Evolutionary conservation across 2,113 vertebrate genomes (phyloP).

Genomic region (Chaetops frenatus): DNA sequence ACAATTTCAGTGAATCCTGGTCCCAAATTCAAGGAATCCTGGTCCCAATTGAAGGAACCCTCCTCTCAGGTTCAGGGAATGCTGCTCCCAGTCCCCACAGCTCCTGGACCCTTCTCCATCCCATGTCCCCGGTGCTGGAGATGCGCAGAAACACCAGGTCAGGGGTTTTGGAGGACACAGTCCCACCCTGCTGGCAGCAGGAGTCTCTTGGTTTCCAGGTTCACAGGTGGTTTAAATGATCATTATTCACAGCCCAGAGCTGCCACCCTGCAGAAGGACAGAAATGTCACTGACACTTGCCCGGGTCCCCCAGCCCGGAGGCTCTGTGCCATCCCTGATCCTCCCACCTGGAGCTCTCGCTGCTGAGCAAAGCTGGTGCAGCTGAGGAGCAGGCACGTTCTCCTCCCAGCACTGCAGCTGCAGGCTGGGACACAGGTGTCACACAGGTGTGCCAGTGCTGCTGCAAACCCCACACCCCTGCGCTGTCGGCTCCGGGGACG

Average conservation of each 20-base stretch:
- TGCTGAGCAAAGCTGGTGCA: background rate
- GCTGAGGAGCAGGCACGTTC: fast-evolving
- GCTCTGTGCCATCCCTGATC: fast-evolving
- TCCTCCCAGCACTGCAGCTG: background rate
- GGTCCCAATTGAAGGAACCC: background rate
- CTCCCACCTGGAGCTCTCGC: fast-evolving
- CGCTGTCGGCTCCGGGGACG: fast-evolving
- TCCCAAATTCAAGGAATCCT: background rate
- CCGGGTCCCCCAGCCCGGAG: fast-evolving
- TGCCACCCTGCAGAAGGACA: background rate
- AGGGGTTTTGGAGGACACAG: background rate
- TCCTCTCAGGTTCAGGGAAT: background rate
- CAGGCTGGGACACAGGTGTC: fast-evolving
- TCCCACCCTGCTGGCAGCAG: background rate
- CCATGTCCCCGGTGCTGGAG: fast-evolving
- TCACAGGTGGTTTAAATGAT: background rate
- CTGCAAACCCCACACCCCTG: background rate
- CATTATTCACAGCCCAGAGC: fast-evolving
- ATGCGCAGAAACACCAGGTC: fast-evolving
- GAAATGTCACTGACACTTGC: background rate
- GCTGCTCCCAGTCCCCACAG: background rate
- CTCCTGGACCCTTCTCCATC: fast-evolving
- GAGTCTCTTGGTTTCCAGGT: background rate
- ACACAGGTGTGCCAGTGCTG: fast-evolving
- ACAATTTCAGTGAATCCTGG: background rate